Conservation (phyloP, 2,797 vertebrate genomes). For the Philypnodon macrostomus region DNA sequence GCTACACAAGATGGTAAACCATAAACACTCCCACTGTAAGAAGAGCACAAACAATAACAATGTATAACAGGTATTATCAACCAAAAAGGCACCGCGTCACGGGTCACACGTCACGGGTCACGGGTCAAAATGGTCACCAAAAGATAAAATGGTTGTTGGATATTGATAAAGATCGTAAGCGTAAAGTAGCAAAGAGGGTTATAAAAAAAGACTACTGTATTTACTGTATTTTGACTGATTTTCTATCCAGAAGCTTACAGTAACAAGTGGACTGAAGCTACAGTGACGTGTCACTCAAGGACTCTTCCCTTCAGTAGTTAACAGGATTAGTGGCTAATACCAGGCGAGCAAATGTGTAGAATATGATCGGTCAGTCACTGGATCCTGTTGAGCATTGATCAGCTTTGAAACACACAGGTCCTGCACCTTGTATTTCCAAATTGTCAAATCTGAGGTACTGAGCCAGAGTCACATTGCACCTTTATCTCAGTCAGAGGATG, state of each 20-base stretch:
- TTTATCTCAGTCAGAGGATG: not conserved
- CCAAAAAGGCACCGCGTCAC: too few species aligned
- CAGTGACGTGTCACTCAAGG: slow-evolving; percentile 42
- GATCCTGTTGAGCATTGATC: slow-evolving; percentile 48
- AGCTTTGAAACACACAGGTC: slow-evolving; percentile 43
- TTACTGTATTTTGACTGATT: not conserved
- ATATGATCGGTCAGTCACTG: slow-evolving; percentile 48
- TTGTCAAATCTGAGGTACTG: slow-evolving; percentile 16
- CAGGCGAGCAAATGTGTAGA: slow-evolving; percentile 34
- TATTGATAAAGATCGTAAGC: too few species aligned
- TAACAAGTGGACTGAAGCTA: slow-evolving; percentile 24
- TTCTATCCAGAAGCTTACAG: slow-evolving; percentile 10
- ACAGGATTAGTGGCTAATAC: slow-evolving; percentile 59
- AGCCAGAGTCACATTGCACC: slow-evolving; percentile 29
- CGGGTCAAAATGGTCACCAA: not conserved
- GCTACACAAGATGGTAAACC: slow-evolving; percentile 89
- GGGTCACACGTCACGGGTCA: too few species aligned
- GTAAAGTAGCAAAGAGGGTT: too few species aligned
- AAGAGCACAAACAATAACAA: slow-evolving; percentile 19
- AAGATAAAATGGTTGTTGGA: not conserved
- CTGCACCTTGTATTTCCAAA: slow-evolving; percentile 26
- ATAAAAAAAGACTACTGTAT: too few species aligned
- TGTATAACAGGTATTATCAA: too few species aligned
- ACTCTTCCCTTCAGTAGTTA: slow-evolving; percentile 60
- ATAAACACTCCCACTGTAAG: slow-evolving; percentile 90